Conservation (phyloP, 2,797 vertebrate genomes). For the Vipera latastei region DNA sequence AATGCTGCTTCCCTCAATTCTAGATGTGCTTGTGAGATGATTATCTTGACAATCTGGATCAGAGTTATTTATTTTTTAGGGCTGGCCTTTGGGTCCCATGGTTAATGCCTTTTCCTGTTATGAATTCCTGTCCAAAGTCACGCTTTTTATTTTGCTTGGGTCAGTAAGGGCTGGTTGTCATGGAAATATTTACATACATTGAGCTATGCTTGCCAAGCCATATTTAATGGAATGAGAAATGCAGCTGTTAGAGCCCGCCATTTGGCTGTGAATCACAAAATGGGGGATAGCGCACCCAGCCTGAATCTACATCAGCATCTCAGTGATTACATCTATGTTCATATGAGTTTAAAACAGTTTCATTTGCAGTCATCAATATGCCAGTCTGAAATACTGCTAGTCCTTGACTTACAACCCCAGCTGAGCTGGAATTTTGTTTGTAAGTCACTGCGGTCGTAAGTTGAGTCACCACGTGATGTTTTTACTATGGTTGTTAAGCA, state of each 20-base stretch:
- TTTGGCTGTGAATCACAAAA: constrained; percentile 6
- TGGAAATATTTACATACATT: constrained; percentile 28
- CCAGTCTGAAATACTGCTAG: background rate
- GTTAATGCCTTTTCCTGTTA: constrained; percentile 12
- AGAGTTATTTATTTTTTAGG: background rate
- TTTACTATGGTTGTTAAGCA: background rate
- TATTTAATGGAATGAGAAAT: constrained; percentile 45
- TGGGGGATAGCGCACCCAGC: background rate
- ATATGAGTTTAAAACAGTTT: background rate
- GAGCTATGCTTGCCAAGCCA: background rate
- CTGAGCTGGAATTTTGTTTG: background rate
- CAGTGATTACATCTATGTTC: background rate
- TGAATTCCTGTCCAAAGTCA: constrained; percentile 43
- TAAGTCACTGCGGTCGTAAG: background rate
- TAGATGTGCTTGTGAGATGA: background rate
- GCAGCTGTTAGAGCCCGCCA: constrained; percentile 24
- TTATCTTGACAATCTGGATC: background rate
- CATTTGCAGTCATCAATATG: background rate
- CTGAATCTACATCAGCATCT: background rate
- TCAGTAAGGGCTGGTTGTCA: constrained; percentile 28
- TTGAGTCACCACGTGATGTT: background rate
- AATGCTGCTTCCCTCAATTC: background rate
- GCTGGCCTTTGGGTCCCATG: background rate
- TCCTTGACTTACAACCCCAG: background rate
- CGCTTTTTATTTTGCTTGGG: constrained; percentile 16